A percentile compares a stretch with the other conserved stretches of the same genome.
Conservation (phyloP, 2,797 vertebrate genomes). For the Chrosomus eos region DNA sequence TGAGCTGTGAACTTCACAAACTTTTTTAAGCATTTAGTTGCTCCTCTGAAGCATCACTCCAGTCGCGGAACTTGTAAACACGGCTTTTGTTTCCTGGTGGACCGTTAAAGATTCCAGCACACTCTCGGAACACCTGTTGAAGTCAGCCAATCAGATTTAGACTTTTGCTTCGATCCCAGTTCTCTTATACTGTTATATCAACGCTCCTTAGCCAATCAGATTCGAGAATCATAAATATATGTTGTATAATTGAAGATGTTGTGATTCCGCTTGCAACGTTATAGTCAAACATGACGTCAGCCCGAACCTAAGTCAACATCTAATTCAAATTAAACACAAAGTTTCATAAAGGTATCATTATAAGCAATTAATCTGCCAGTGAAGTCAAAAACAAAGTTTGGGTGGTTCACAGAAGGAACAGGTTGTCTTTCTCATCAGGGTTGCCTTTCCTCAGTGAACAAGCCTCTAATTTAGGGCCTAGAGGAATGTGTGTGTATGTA, state of each 20-base stretch:
- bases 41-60: neutral
- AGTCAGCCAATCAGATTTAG: neutral
- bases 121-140: neutral
- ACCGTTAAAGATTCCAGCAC: neutral
- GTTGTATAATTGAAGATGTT: constrained; percentile 26
- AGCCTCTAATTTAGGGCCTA: constrained; percentile 63
- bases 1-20: neutral
- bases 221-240: neutral
- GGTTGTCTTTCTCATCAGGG: constrained; percentile 59
- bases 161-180: neutral
- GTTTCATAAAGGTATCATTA: constrained; percentile 38
- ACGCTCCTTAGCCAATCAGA: neutral
- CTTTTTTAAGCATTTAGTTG: neutral
- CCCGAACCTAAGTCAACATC: constrained; percentile 34
- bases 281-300: constrained; percentile 18
- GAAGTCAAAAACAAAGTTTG: constrained; percentile 62
- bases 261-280: neutral
- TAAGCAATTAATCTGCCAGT: constrained; percentile 56
- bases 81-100: neutral
- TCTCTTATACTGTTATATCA: constrained; percentile 9
- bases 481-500: constrained; percentile 61
- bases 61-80: neutral
- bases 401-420: constrained; percentile 47
- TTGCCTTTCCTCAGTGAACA: constrained; percentile 64
- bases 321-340: constrained; percentile 26